A percentile compares a stretch with the other conserved stretches of the same genome.
These are phyloP conservation scores for Dasyurus viverrinus DNA, from an alignment of 2,113 vertebrate species.

Conservation along the genomic window DNA sequence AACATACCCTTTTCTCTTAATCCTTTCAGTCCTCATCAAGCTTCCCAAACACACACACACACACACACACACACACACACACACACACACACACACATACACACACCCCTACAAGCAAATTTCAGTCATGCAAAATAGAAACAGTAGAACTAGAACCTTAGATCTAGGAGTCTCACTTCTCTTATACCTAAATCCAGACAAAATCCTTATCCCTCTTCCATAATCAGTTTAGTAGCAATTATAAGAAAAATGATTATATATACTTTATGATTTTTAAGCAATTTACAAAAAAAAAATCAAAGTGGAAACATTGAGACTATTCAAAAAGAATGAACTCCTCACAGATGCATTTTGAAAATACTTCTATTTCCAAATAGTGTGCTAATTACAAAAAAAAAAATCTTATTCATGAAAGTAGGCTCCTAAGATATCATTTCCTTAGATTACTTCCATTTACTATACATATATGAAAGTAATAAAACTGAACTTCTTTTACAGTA, in stretches of 20 bases:
- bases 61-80: neutral
- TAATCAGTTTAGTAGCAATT: neutral
- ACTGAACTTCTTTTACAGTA: constrained; percentile 13
- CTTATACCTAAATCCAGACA: neutral
- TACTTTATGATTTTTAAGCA: neutral
- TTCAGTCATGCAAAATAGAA: neutral
- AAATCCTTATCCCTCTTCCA: neutral
- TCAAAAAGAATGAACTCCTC: constrained; percentile 63
- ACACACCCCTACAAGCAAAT: no score
- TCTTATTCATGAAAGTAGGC: constrained; percentile 53
- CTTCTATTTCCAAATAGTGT: constrained; percentile 60
- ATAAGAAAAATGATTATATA: neutral
- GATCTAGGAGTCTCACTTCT: neutral
- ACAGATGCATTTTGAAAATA: constrained; percentile 39
- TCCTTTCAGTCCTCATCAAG: neutral
- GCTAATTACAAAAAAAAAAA: constrained; percentile 56
- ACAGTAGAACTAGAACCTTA: neutral
- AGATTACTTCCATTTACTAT: constrained; percentile 50
- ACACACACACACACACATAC: neutral
- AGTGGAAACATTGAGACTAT: constrained; percentile 38
- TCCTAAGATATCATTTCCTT: constrained; percentile 52
- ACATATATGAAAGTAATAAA: constrained; percentile 43
- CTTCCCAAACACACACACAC: neutral
- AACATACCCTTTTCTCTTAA: neutral
- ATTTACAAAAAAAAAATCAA: constrained; percentile 22